Percentiles rank a stretch among this genome's conserved stretches.
Conservation (phyloP, 2,797 vertebrate species). For the Pangasius sanitwongsei region DNA sequence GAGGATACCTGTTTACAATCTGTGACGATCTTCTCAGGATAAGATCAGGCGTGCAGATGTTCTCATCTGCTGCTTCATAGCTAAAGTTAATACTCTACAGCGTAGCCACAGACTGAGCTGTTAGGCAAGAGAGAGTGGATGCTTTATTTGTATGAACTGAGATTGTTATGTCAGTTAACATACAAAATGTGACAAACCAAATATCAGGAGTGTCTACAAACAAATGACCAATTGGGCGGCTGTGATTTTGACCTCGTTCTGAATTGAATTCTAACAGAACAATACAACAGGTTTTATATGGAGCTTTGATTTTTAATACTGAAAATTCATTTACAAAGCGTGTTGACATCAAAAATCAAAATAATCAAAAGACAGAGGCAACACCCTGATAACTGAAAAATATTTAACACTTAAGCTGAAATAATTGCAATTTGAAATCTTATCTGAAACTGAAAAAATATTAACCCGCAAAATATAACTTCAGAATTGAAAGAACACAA, state of each 20-base stretch:
- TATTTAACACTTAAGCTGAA: conserved; percentile 40
- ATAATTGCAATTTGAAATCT: conserved; percentile 35
- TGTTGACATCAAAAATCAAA: conserved; percentile 25
- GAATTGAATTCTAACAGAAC: neutral
- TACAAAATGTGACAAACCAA: neutral
- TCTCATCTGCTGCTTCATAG: neutral
- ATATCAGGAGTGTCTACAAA: neutral
- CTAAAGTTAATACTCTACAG: neutral
- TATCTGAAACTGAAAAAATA: conserved; percentile 54
- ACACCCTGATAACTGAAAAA: conserved; percentile 19
- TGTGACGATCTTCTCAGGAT: neutral
- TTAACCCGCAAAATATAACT: conserved; percentile 50
- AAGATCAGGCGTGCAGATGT: neutral
- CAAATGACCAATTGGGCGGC: neutral
- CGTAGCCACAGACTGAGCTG: neutral
- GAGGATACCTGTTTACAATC: neutral
- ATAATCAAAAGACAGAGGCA: conserved; percentile 20
- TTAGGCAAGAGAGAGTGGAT: neutral
- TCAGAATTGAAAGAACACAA: conserved; percentile 48
- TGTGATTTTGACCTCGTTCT: neutral
- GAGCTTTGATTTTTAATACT: conserved; percentile 48
- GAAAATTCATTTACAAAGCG: conserved; percentile 54
- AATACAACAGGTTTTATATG: neutral
- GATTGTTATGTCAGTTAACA: neutral
- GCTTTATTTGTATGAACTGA: neutral